A percentile compares a stretch with the other conserved stretches of the same genome.
Evolutionary conservation across 2,797 vertebrate genomes (phyloP).

Genomic region (Molothrus aeneus): DNA sequence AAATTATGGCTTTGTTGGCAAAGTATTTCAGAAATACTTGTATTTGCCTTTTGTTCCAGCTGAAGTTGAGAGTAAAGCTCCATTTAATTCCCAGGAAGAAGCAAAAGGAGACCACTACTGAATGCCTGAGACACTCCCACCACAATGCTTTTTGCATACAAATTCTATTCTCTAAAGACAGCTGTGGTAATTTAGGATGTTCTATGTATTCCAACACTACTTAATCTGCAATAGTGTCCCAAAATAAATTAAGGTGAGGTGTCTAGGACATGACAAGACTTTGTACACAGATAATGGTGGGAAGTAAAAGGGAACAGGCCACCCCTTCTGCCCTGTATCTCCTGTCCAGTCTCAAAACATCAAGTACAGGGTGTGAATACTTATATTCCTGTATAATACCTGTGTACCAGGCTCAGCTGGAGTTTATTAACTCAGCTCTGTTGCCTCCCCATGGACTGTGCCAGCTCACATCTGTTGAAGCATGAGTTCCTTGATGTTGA

Average conservation of each 20-base stretch:
- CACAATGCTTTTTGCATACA: background rate
- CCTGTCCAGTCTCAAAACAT: background rate
- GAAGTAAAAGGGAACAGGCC: background rate
- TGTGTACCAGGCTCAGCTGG: background rate
- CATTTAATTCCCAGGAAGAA: background rate
- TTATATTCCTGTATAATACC: background rate
- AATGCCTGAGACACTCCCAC: background rate
- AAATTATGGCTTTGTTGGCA: background rate
- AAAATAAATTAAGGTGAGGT: background rate
- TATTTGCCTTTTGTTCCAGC: background rate
- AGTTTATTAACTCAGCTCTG: background rate
- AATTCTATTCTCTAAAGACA: background rate
- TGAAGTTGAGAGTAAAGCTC: background rate
- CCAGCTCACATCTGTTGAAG: background rate
- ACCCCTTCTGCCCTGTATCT: background rate
- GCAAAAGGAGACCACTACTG: background rate
- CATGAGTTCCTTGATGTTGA: background rate
- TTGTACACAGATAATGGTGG: background rate
- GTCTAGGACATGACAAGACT: background rate
- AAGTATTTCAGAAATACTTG: background rate
- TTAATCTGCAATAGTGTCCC: background rate
- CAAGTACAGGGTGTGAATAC: background rate
- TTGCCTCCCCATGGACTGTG: background rate
- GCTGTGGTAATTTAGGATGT: background rate
- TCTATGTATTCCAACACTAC: background rate